Percentiles rank a stretch among this genome's conserved stretches.
These are phyloP conservation scores for Seriola dumerili DNA, from an alignment of 2,113 vertebrate species.

Conservation along the genomic window DNA sequence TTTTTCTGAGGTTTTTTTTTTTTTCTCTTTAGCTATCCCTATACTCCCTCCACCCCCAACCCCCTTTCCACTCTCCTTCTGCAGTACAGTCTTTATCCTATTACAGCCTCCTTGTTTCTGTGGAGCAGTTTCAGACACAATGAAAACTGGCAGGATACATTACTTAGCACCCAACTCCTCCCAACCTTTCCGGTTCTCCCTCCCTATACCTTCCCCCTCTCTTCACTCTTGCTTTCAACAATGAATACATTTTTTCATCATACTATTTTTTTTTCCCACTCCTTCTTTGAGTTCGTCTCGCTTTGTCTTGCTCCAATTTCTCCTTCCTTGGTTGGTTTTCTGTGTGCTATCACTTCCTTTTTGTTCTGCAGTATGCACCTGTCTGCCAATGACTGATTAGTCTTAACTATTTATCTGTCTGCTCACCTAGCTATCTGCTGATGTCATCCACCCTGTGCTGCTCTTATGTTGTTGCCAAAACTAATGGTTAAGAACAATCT, in stretches of 20 bases:
- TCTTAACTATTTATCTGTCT: conserved; percentile 32
- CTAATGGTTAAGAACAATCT: conserved; percentile 19
- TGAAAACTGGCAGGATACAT: conserved; percentile 81
- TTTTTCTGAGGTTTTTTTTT: conserved; percentile 7
- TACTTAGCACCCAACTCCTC: conserved; percentile 65
- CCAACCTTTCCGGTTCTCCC: conserved; percentile 48
- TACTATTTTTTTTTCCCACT: neutral
- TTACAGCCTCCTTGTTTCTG: conserved; percentile 72
- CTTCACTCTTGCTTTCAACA: conserved; percentile 49
- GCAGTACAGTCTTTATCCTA: conserved; percentile 78
- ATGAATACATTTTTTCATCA: conserved; percentile 61
- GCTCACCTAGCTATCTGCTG: conserved; percentile 10
- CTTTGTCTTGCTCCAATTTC: conserved; percentile 29
- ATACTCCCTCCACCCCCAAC: conserved; percentile 5
- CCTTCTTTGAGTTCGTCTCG: conserved; percentile 9
- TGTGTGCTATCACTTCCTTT: conserved; percentile 6
- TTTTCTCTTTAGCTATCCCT: neutral
- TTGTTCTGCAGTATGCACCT: conserved; percentile 32
- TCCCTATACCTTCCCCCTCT: conserved; percentile 22
- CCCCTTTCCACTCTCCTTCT: conserved; percentile 36
- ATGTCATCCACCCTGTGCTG: neutral
- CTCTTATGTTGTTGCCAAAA: conserved; percentile 29
- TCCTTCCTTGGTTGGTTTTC: conserved; percentile 8
- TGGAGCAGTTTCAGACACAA: conserved; percentile 72
- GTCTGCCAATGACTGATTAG: conserved; percentile 40